Base-by-base conservation (phyloP, 2,888 invertebrate species). In the Habroteleia sp. region DNA sequence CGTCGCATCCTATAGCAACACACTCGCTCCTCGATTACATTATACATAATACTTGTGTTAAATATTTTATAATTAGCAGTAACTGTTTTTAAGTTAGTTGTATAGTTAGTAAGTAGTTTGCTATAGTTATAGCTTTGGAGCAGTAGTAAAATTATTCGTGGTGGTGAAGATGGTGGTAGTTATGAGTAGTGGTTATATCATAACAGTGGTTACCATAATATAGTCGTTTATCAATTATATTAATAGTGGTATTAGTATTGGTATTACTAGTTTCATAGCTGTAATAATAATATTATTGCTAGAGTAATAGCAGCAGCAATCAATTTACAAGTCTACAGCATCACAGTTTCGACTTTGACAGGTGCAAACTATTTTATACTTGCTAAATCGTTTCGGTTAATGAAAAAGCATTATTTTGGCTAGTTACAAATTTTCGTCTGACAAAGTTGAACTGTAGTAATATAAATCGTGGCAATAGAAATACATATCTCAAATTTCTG, bases 121-220 rank as follows among this genome's bases (percentile, higher is more conserved):
- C 76, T 77, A 69, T 75, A 74, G 73, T 76, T 58, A 73, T 78
- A 78, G 76, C 72, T 68, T 62, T 74, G 71, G 76, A 80, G 74
- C 75, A 77, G 74, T 77, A 73, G 74, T 76, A 77, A 68, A 77
- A 78, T 77, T 79, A 79, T 76, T 81, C 80, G 78, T 77, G 80
- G 76, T 80, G 80, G 81, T 81, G 76, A 76, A 80, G 79, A 73
- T 80, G 79, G 80, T 81, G 79, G 80, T 81, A 80, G 73, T 80
- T 74, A 76, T 60, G 56, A 77, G 68, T 75, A 71, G 29, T 66
- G 54, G 62, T 69, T 72, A 72, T 74, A 46, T 71, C 65, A 60
- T 76, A 76, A 75, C 72, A 66, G 46, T 74, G 52, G 44, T 69
- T 72, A 76, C 29, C 29, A 52, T 68, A 74, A 50, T 56, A 48